A percentile compares a stretch with the other conserved stretches of the same genome.
Conservation (phyloP, 53 echinoderm and acorn worm genomes). For the Arbacia lixula region DNA sequence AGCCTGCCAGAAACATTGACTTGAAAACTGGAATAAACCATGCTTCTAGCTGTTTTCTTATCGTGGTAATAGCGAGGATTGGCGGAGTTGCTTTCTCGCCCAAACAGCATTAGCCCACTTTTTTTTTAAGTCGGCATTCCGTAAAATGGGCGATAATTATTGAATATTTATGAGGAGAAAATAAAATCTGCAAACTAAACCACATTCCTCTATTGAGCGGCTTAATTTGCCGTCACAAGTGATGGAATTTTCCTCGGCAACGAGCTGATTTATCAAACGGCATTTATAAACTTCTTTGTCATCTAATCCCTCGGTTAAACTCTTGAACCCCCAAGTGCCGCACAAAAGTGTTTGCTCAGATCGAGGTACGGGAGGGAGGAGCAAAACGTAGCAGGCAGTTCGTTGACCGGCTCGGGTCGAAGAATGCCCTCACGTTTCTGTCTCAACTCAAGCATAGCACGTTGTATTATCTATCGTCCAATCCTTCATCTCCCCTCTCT, state of each 20-base stretch:
- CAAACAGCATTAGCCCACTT: conserved; percentile 12
- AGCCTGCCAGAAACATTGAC: too few species aligned
- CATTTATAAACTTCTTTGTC: conserved; percentile 39
- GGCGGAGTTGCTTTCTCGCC: too few species aligned
- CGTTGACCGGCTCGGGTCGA: conserved; percentile 18
- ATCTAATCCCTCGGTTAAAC: conserved; percentile 41
- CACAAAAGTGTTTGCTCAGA: conserved; percentile 43
- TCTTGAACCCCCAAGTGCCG: conserved; percentile 42
- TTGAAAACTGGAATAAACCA: too few species aligned
- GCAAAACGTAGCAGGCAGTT: conserved; percentile 17
- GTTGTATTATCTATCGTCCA: neutral
- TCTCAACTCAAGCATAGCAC: too few species aligned
- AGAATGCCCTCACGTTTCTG: conserved; percentile 9
- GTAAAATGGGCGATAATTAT: neutral
- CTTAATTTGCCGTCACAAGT: conserved; percentile 37
- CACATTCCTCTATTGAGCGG: conserved; percentile 4
- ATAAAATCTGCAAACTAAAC: conserved; percentile 6
- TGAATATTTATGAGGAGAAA: conserved; percentile 6
- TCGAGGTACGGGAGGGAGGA: conserved; percentile 3
- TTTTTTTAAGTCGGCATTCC: conserved; percentile 3
- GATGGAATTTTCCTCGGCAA: conserved; percentile 5
- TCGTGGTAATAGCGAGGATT: too few species aligned
- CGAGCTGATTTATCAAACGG: conserved; percentile 40
- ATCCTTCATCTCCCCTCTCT: too few species aligned
- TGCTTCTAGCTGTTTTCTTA: too few species aligned